Evolutionary conservation across 2,113 vertebrate species (phyloP).

Genomic region (Chlamydotis undulata): DNA sequence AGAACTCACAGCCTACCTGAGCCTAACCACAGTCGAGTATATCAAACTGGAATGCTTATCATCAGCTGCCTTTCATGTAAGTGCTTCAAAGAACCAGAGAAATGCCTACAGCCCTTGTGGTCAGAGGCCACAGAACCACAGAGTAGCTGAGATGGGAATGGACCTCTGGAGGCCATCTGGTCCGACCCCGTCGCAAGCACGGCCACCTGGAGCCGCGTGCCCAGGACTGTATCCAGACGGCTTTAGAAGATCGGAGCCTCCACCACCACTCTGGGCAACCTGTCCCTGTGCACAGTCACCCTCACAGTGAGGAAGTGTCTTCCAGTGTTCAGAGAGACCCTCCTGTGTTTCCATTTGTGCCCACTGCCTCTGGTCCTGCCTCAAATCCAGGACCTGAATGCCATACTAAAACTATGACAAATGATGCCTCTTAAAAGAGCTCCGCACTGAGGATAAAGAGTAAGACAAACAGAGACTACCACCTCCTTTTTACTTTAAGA

Average conservation of each 20-base stretch:
- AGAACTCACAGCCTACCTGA: not conserved
- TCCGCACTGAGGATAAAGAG: not conserved
- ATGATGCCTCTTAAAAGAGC: not conserved
- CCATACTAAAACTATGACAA: not conserved
- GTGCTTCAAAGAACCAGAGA: not conserved
- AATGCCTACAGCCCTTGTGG: not conserved
- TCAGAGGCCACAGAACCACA: not conserved
- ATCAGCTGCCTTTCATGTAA: not conserved
- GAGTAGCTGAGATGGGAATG: not conserved
- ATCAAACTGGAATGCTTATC: not conserved
- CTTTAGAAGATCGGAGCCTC: not conserved
- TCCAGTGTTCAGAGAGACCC: rapidly evolving
- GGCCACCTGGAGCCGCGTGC: not conserved
- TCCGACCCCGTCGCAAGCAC: not conserved
- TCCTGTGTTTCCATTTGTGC: not conserved
- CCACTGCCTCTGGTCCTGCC: not conserved
- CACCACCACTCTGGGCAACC: not conserved
- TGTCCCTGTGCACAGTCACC: not conserved
- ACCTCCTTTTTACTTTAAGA: not conserved
- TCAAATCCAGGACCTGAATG: not conserved
- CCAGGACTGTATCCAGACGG: not conserved
- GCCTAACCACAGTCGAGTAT: not conserved
- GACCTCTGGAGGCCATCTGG: not conserved
- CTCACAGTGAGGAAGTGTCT: not conserved
- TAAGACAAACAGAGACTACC: not conserved